Evolutionary conservation across 2,797 vertebrate genomes (phyloP), one percentile per base, ranked within the genome.

Genomic region (Anableps anableps): DNA sequence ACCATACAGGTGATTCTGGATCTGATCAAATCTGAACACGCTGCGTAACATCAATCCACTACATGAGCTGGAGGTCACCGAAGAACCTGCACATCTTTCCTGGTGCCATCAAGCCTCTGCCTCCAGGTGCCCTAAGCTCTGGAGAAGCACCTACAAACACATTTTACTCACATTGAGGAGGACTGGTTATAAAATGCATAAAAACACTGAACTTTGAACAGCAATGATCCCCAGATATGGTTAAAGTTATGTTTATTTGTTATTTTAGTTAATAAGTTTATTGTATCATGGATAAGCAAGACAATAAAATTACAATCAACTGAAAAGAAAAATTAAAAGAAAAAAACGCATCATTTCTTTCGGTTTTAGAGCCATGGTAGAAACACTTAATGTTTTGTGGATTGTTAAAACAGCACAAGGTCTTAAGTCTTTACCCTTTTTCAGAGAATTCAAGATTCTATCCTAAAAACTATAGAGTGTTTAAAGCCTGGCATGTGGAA

Each of bases 1-100:
- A 96, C 97, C 86, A 97, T 99, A 74, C 95, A 96, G 58, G 89
- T 98, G 80, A 99, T 99, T 89, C 96, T 96, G 78, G 97, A 99
- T 88, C 86, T 99, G 93, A 97, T 99, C 87, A 96, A 96, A 93
- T 96, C 95, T 0, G 98, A 99, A 91, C 95, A 95, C 5, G 23
- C 78, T 9, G 62, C 48, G 41, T 95, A 88, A 95, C 19, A 9
- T 29, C 9, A 0, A 41, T 75, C 55, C 80, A 53, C 50, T 64
- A 26, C 41, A 29, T 70, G 76, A 77, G 62, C 34, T 26, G 64
- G 36, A 68, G 21, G 36, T 51, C 70, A n/a, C 38, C 14, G 74
- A 75, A 77, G 70, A 80, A 79, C 66, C 64, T 53, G 64, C 50
- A 38, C 38, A 38, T 26, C 5, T 47, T 48, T 58, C 64, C 51